phyloP scores from a whole-genome alignment of 2,113 vertebrate genomes.

The Peromyscus leucopus region DNA sequence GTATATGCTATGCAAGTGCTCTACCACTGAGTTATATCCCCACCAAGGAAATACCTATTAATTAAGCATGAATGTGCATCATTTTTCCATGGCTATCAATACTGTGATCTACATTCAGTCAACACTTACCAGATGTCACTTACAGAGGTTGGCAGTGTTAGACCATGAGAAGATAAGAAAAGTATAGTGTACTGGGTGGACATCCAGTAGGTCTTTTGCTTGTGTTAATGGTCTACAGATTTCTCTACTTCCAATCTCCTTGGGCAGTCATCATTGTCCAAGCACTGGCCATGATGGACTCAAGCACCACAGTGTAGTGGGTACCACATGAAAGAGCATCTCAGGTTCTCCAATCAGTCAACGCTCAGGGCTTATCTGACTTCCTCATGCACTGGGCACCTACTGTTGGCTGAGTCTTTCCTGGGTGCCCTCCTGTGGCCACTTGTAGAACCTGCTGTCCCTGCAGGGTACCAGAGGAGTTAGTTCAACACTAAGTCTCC shows the following conservation, averaged over 20 bases:
- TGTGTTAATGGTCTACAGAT: neutral
- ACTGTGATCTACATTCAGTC: neutral
- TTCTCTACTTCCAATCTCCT: neutral
- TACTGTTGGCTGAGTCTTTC: neutral
- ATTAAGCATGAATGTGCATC: neutral
- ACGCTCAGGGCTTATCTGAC: neutral
- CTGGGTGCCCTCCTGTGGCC: neutral
- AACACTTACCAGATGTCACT: neutral
- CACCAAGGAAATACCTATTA: neutral
- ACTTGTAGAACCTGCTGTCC: neutral
- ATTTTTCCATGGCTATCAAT: neutral
- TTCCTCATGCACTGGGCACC: neutral
- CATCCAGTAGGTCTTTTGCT: neutral
- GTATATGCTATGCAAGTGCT: neutral
- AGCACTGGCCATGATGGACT: neutral
- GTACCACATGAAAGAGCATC: neutral
- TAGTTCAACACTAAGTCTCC: neutral
- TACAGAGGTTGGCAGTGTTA: neutral
- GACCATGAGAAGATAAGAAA: neutral
- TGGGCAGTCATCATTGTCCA: neutral
- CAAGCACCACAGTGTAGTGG: neutral
- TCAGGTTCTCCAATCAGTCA: neutral
- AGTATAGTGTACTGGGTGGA: neutral
- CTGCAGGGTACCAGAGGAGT: rapidly evolving
- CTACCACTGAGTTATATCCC: neutral